Conservation (phyloP, 2,113 vertebrate species). For the Fregetta grallaria region DNA sequence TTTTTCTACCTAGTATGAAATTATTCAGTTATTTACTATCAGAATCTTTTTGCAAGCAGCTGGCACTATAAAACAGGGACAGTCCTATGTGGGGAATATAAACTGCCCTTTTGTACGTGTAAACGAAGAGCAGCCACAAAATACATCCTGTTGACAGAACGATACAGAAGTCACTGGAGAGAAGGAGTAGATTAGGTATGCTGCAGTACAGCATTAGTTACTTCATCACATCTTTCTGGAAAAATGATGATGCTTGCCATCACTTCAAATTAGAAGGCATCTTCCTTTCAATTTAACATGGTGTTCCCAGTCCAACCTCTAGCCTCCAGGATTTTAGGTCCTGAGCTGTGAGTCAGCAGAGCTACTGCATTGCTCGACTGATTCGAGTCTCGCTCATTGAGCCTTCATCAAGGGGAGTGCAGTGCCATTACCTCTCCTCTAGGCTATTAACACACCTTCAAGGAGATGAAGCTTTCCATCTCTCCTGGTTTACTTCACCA, state of each 20-base stretch:
- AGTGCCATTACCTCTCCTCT: neutral
- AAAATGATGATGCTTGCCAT: neutral
- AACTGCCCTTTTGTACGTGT: neutral
- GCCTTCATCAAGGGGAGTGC: neutral
- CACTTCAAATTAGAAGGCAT: conserved; percentile 18
- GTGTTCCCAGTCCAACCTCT: neutral
- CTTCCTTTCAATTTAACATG: neutral
- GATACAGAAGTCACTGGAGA: neutral
- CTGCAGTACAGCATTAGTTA: neutral
- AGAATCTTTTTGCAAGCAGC: neutral
- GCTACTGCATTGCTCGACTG: neutral
- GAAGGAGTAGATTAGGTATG: neutral
- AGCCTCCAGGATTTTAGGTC: conserved; percentile 2
- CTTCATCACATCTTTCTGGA: neutral
- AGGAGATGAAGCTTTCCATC: neutral
- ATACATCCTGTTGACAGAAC: conserved; percentile 32
- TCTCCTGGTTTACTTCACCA: neutral
- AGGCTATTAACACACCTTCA: neutral
- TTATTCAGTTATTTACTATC: neutral
- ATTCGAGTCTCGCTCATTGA: neutral
- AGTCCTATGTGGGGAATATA: neutral
- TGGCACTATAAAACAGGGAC: neutral
- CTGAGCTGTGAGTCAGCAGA: conserved; percentile 29
- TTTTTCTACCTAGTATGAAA: neutral
- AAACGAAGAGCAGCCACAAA: neutral